Base-by-base conservation (phyloP, 2,888 invertebrate genomes). In the Periphyllus acericola region DNA sequence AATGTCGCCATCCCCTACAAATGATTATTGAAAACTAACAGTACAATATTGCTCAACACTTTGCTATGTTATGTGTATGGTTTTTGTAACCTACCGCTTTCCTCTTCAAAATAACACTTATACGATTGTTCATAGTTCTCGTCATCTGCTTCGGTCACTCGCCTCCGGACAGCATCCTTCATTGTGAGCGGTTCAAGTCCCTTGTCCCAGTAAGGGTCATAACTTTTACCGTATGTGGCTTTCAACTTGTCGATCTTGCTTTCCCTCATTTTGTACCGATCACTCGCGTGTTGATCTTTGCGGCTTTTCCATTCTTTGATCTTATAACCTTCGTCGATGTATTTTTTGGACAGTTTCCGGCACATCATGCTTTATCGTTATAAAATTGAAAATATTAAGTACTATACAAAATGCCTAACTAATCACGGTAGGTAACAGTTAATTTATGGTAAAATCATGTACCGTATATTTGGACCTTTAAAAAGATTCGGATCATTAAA, bases 261-360 rank as follows among this genome's bases (percentile, higher is more conserved):
- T 9, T 81, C 81, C 66, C 81, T 72, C 0, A 87, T 87, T 21
- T 60, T 32, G 32, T 80, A 87, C 40, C 74, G 75, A 46, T 87
- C 87, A 6, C 17, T 0, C 6, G 29, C 40, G 21, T 87, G 74
- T 34, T 60, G 32, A 3, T 87, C 66, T 66, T 81, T 87, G 0
- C 87, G 87, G 32, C 66, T 75, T 32, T 60, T 74, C 72, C 79
- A 81, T 46, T 87, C 87, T 74, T 81, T 81, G 11, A 87, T 80
- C 32, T 81, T 80, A 29, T 81, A 87, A 66, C 87, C 87, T 29
- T 87, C 87, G 8, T 81, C 81, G 3, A 87, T 75, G n/a, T 87
- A 87, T 29, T 87, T 80, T 66, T 87, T 87, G 5, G 81, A 72
- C 71, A 66, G 75, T 81, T 81, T 81, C 4, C 80, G 80, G 1